Evolutionary conservation across 2,113 vertebrate genomes (phyloP), one percentile per base, ranked within the genome.

Genomic region (Otocyon megalotis): DNA sequence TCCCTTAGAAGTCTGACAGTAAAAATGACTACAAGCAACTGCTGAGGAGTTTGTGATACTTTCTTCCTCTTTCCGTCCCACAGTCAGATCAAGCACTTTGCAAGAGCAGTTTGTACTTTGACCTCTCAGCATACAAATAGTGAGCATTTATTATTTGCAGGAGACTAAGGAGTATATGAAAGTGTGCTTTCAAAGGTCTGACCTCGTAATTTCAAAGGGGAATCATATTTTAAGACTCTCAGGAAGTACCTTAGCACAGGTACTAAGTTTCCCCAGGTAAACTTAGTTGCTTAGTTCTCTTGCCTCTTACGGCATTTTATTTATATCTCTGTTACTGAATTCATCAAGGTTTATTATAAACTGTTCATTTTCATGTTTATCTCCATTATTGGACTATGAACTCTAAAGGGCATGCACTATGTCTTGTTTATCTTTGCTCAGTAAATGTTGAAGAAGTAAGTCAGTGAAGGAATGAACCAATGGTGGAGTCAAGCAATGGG

Each of bases 331-430:
- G 43, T 87, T 86, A 83, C 28, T 88, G n/a, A 10, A 88, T 76
- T 92, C 58, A 60, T 32, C 0, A 94, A 85, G 9, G 54, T 95
- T 95, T 93, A 89, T 90, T 82, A 83, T 77, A 95, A 86, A 69
- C 50, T 87, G 53, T 30, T 82, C 13, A 62, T 48, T 93, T 95
- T 62, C 13, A 35, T 72, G 67, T 82, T 88, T 85, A 32, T 71
- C 22, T 94, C 32, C 37, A 69, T 95, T 71, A 67, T 53, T 92
- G 65, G n/a, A 58, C 43, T 89, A 2, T 82, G 43, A 87, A 69
- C 69, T 76, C 16, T 76, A 54, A 48, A 79, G 48, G 63, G 4
- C 65, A 79, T 79, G 16, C 0, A 74, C 32, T 76, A 4, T 48
- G 6, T 82, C 54, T 88, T 97, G 28, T 16, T 96, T 37, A 96